phyloP scores from a whole-genome alignment of 1,140 invertebrate species.

The Drosophila navojoa region DNA sequence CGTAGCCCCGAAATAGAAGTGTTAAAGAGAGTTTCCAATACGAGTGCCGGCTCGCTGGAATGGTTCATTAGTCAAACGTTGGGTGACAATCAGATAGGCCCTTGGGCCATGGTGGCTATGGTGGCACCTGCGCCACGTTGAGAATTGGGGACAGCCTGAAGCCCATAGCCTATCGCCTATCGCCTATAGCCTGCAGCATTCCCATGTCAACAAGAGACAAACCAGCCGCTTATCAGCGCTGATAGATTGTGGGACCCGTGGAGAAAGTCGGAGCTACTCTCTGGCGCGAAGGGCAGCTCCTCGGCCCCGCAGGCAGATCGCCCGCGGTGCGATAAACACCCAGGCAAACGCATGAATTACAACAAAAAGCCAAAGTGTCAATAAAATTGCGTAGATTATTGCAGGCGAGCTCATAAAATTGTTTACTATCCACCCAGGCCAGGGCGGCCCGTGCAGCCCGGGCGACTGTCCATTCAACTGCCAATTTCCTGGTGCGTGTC shows the following conservation, averaged over 20 bases:
- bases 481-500: constrained; percentile 74
- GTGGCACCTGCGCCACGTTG: constrained; percentile 45
- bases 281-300: constrained; percentile 4
- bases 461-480: constrained; percentile 59
- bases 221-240: constrained; percentile 50
- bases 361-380: constrained; percentile 73
- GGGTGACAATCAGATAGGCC: constrained; percentile 77
- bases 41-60: constrained; percentile 18
- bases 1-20: constrained; percentile 1
- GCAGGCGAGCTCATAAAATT: constrained; percentile 78
- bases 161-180: constrained; percentile 23
- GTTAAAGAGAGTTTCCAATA: constrained; percentile 6
- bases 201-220: constrained; percentile 46
- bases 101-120: constrained; percentile 24
- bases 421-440: constrained; percentile 64
- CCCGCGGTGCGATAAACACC: constrained; percentile 57
- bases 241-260: constrained; percentile 36
- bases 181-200: constrained; percentile 56
- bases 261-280: constrained; percentile 39
- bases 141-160: constrained; percentile 47
- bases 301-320: constrained; percentile 28
- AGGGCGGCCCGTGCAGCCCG: background rate
- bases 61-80: constrained; percentile 78
- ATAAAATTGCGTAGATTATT: constrained; percentile 82
- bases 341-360: constrained; percentile 62